phyloP scores from a whole-genome alignment of 2,888 invertebrate genomes.

The Melitaea athalia region DNA sequence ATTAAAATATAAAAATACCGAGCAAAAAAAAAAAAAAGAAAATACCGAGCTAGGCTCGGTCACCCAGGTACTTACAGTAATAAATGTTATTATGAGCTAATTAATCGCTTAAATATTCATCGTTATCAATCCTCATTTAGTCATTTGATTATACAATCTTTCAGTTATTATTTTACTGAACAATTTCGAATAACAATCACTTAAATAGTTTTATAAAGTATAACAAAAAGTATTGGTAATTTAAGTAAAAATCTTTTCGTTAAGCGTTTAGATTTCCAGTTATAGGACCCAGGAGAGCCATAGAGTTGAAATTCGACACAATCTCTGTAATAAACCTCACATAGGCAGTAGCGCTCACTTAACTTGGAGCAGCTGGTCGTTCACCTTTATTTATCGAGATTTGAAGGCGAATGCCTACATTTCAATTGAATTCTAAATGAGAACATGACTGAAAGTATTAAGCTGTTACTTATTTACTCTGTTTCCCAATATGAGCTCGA shows the following conservation, averaged over 20 bases:
- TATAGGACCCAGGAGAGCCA: constrained; percentile 20
- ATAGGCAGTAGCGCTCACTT: constrained; percentile 28
- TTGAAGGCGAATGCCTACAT: constrained; percentile 14
- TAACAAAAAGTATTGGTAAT: neutral
- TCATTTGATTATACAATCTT: no score
- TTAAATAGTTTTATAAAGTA: no score
- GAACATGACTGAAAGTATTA: neutral
- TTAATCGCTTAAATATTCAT: no score
- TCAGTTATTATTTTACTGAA: no score
- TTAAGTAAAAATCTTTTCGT: neutral
- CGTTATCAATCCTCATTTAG: no score
- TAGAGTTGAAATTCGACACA: constrained; percentile 11
- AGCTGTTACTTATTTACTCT: neutral
- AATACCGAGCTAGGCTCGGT: no score
- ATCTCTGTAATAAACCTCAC: constrained; percentile 26
- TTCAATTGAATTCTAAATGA: constrained; percentile 20
- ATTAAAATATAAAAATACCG: no score
- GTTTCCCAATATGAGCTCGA: neutral
- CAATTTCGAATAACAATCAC: no score
- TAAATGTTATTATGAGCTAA: no score
- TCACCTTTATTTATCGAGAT: constrained; percentile 24
- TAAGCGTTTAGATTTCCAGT: constrained; percentile 11
- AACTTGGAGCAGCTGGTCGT: constrained; percentile 25
- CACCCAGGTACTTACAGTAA: no score
- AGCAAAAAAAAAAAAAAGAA: no score